Conservation (phyloP, 1,140 invertebrate species). For the Cyrtorhinus lividipennis region DNA sequence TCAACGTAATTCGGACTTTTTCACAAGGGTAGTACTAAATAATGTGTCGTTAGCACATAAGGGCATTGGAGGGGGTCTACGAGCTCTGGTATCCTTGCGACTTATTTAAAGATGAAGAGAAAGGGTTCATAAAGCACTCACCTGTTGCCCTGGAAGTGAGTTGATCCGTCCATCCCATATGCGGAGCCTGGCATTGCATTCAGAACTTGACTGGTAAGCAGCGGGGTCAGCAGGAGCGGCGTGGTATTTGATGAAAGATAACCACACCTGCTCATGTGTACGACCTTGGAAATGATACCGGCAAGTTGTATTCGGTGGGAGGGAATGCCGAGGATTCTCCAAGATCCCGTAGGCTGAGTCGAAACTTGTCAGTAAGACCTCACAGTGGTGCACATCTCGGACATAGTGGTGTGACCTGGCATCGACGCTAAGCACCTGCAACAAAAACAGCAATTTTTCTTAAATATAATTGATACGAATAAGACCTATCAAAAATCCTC, state of each 20-base stretch:
- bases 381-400: slow-evolving; percentile 52
- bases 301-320: slow-evolving; percentile 36
- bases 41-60: too few species aligned
- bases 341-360: slow-evolving; percentile 51
- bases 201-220: slow-evolving; percentile 44
- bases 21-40: too few species aligned
- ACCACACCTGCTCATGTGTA: slow-evolving; percentile 62
- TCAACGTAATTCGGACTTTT: too few species aligned
- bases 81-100: too few species aligned
- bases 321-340: slow-evolving; percentile 33
- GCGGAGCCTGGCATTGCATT: slow-evolving; percentile 55
- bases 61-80: too few species aligned
- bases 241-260: slow-evolving; percentile 69
- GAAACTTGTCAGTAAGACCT: slow-evolving; percentile 58
- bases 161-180: slow-evolving; percentile 54
- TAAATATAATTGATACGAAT: too few species aligned
- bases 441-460: too few species aligned
- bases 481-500: too few species aligned
- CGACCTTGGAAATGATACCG: slow-evolving; percentile 43
- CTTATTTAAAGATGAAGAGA: too few species aligned
- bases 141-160: slow-evolving; percentile 28
- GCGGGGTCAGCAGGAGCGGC: slow-evolving; percentile 46
- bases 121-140: too few species aligned
- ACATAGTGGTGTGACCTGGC: slow-evolving; percentile 57
- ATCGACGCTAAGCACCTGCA: slow-evolving; percentile 58